phyloP scores from a whole-genome alignment of 2,888 invertebrate genomes.

The Spisula subtruncata region DNA sequence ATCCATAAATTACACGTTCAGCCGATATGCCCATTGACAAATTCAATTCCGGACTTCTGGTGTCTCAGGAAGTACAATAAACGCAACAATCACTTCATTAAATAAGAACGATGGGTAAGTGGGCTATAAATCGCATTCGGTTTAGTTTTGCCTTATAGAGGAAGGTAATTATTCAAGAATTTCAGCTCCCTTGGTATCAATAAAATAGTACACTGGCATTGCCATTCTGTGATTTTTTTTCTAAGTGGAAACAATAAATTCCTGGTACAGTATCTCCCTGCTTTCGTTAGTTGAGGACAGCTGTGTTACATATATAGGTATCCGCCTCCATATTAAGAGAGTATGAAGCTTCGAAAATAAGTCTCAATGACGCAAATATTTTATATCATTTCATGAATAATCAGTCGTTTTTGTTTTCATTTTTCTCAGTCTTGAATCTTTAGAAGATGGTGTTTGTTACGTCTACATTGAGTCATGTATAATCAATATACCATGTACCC shows the following conservation, averaged over 20 bases:
- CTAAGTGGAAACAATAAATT: background rate
- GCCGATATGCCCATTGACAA: constrained; percentile 1
- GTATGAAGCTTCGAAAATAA: no score
- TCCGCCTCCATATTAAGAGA: no score
- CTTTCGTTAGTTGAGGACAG: background rate
- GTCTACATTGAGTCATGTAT: no score
- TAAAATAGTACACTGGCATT: background rate
- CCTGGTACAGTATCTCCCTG: background rate
- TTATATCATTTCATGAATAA: no score
- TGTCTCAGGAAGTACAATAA: background rate
- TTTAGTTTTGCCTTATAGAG: no score
- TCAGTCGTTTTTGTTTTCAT: no score
- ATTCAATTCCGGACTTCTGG: constrained; percentile 10
- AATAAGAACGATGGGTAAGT: background rate
- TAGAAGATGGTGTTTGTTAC: no score
- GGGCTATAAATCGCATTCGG: background rate
- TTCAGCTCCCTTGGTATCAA: background rate
- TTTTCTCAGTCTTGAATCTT: no score
- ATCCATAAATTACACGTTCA: background rate
- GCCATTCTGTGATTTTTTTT: background rate
- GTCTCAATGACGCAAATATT: no score
- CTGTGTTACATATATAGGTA: constrained; percentile 3
- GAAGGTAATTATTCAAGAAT: background rate
- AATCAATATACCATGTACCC: no score
- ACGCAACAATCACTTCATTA: background rate